phyloP scores from a whole-genome alignment of 2,797 vertebrate species.

The Ceryle rudis region DNA sequence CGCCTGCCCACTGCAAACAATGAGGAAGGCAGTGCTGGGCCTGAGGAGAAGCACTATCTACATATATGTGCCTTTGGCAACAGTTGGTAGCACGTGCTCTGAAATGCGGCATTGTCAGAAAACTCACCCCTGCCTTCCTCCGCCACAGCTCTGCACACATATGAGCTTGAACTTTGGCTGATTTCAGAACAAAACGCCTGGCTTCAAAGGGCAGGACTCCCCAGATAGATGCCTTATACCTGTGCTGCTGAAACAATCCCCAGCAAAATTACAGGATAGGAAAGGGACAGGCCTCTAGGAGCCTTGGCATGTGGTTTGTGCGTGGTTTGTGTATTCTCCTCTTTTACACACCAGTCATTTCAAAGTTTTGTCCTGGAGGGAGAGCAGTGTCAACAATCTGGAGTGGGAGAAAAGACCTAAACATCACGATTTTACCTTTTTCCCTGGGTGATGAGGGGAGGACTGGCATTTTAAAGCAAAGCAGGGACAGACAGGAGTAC shows the following conservation, averaged over 20 bases:
- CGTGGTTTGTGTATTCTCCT: neutral
- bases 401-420: neutral
- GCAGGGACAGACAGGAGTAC: fast-evolving
- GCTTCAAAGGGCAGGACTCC: slow-evolving; percentile 63
- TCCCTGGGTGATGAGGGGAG: fast-evolving
- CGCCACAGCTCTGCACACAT: neutral
- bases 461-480: neutral
- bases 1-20: slow-evolving; percentile 72
- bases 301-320: neutral
- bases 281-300: neutral
- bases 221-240: slow-evolving; percentile 36
- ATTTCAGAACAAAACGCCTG: slow-evolving; percentile 31
- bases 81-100: slow-evolving; percentile 92
- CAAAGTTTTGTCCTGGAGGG: neutral
- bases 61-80: slow-evolving; percentile 80
- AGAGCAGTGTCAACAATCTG: neutral
- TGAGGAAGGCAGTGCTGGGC: slow-evolving; percentile 64
- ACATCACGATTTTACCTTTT: neutral
- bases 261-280: slow-evolving; percentile 48
- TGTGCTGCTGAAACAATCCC: slow-evolving; percentile 41
- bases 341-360: neutral
- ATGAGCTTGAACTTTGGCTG: slow-evolving; percentile 56
- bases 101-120: slow-evolving; percentile 78
- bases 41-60: slow-evolving; percentile 33
- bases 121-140: neutral